Base-by-base conservation (phyloP, 2,797 vertebrate genomes). In the Diplodus puntazzo region DNA sequence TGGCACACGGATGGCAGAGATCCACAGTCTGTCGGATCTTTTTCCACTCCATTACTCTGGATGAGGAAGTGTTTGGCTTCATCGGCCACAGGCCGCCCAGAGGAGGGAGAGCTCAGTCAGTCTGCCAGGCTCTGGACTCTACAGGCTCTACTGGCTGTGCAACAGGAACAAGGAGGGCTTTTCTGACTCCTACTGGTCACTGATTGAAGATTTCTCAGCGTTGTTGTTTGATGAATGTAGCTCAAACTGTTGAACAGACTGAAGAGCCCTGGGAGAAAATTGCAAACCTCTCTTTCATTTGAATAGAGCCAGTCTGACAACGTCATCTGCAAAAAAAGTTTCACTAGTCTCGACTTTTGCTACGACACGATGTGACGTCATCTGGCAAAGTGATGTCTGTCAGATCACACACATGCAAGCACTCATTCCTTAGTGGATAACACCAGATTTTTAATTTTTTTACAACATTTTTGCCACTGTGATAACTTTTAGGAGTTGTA, bases 1-100 rank as follows among this genome's bases (percentile, higher is more conserved):
- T 77, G 70, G 73, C 68, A 79, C 63, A 45, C 45, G 64, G 53
- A 45, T 75, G 75, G 48, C 67, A 46, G 71, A 79, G 73, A 73
- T 72, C 69, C 63, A 55, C 68, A 34, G 62, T 55, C 59, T 30
- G 54, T 82, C 81, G 52, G 65, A 77, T 79, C 25, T 23, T 73
- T 77, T 87, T 88, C 76, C 65, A 53, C 43, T 77, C 78, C 80
- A 87, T 88, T 81, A 86, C 73, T 69, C 55, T 11, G 72, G 48
- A 67, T 66, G 72, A 77, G 75, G 55, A 80, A 81, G 70, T 65
- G 79, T 86, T 81, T 61, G 63, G 52, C 66, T 76, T 69, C 53
- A n/a, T 70, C 55, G 64, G 77, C 79, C 79, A 60, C 50, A 43
- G 72, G 71, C 13, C 10, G 12, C 53, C 77, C 45, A 49, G 57